Conservation (phyloP, 2,113 vertebrate species). For the Caracal caracal region DNA sequence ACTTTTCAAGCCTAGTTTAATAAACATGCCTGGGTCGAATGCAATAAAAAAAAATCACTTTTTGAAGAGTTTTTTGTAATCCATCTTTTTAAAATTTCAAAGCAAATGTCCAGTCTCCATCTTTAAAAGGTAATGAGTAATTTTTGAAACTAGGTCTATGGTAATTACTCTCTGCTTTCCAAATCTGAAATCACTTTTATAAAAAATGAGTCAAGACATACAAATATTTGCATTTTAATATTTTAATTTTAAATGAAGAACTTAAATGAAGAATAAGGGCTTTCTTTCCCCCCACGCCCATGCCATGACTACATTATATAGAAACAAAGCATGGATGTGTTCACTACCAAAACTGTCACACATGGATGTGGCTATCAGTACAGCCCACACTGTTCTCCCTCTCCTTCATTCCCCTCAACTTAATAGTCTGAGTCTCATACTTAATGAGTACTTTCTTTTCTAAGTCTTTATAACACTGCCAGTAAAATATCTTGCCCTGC, state of each 20-base stretch:
- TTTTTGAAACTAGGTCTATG: conserved; percentile 38
- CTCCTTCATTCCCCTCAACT: not conserved
- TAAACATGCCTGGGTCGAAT: not conserved
- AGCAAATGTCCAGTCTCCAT: not conserved
- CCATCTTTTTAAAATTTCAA: not conserved
- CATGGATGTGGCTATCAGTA: not conserved
- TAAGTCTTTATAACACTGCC: not conserved
- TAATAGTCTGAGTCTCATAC: not conserved
- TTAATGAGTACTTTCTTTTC: not conserved
- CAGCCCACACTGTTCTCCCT: not conserved
- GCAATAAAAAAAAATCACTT: conserved; percentile 4
- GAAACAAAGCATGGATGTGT: not conserved
- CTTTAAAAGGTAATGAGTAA: conserved; percentile 39
- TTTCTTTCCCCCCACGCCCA: not conserved
- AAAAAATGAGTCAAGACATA: conserved; percentile 34
- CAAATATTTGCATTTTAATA: conserved; percentile 32
- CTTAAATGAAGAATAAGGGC: not conserved
- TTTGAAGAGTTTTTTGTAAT: not conserved
- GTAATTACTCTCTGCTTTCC: not conserved
- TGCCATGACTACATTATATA: not conserved
- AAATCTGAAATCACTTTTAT: conserved; percentile 8
- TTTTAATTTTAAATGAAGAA: not conserved
- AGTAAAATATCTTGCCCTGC: not conserved
- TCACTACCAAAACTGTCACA: not conserved
- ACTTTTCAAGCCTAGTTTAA: conserved; percentile 41